These are phyloP conservation scores for Bacillus rossius DNA, from an alignment of 1,140 invertebrate species.

Conservation along the genomic window DNA sequence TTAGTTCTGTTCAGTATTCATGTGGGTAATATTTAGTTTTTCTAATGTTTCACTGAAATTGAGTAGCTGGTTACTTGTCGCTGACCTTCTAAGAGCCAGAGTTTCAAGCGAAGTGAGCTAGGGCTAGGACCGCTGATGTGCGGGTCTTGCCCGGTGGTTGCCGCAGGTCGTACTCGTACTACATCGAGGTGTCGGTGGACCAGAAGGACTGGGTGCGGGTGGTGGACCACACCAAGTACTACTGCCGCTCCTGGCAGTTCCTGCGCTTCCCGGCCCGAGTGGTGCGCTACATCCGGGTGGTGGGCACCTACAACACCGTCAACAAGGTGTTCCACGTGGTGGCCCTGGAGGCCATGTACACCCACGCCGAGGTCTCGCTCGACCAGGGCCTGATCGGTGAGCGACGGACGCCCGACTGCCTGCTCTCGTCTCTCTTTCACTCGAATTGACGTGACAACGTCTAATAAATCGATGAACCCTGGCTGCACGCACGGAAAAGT, in stretches of 20 bases:
- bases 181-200: conserved; percentile 94
- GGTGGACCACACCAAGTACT: conserved; percentile 85
- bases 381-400: conserved; percentile 58
- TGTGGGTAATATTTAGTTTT: too few relatives aligned
- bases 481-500: too few relatives aligned
- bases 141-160: too few relatives aligned
- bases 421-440: conserved; percentile 2
- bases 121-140: too few relatives aligned
- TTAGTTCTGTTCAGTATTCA: too few relatives aligned
- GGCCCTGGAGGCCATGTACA: conserved; percentile 85
- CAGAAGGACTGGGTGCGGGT: conserved; percentile 91
- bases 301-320: conserved; percentile 93
- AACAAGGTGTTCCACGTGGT: conserved; percentile 95
- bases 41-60: too few relatives aligned
- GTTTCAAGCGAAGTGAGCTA: too few relatives aligned
- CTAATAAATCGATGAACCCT: too few relatives aligned
- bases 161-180: conserved; percentile 90
- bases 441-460: too few relatives aligned
- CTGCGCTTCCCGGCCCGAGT: conserved; percentile 89
- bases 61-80: too few relatives aligned
- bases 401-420: neutral
- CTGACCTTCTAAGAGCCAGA: too few relatives aligned
- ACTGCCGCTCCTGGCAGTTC: conserved; percentile 94
- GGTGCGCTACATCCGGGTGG: conserved; percentile 83
- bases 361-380: conserved; percentile 65